Evolutionary conservation across 2,797 vertebrate species (phyloP).

Genomic region (Channallabes apus): DNA sequence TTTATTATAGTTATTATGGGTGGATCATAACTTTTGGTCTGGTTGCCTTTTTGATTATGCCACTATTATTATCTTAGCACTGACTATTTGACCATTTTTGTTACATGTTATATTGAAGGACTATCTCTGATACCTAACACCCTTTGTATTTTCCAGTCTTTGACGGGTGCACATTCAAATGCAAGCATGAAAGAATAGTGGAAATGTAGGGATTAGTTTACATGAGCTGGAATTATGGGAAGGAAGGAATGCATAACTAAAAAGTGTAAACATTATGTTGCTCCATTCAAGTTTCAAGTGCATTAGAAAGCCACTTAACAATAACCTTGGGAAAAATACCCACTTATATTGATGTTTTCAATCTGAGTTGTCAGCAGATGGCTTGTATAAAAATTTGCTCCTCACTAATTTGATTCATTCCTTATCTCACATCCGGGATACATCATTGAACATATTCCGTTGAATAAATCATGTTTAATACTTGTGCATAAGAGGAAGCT

Average conservation of each 20-base stretch:
- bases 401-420: constrained; percentile 7
- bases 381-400: constrained; percentile 25
- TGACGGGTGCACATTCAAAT: neutral
- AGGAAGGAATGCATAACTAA: neutral
- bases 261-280: constrained; percentile 9
- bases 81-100: neutral
- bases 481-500: constrained; percentile 16
- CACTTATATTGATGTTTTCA: constrained; percentile 22
- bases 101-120: neutral
- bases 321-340: neutral
- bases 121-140: neutral
- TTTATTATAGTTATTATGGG: neutral
- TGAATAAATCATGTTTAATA: constrained; percentile 13
- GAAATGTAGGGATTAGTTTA: neutral
- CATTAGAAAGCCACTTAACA: constrained; percentile 22
- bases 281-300: constrained; percentile 11
- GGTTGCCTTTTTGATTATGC: neutral
- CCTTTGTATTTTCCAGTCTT: no score
- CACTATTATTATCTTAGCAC: neutral
- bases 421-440: neutral
- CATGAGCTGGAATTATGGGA: neutral
- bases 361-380: constrained; percentile 17
- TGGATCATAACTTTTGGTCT: neutral
- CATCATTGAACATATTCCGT: constrained; percentile 4
- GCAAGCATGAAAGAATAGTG: neutral